Evolutionary conservation across 2,797 vertebrate species (phyloP).

Genomic region (Bovichtus variegatus): DNA sequence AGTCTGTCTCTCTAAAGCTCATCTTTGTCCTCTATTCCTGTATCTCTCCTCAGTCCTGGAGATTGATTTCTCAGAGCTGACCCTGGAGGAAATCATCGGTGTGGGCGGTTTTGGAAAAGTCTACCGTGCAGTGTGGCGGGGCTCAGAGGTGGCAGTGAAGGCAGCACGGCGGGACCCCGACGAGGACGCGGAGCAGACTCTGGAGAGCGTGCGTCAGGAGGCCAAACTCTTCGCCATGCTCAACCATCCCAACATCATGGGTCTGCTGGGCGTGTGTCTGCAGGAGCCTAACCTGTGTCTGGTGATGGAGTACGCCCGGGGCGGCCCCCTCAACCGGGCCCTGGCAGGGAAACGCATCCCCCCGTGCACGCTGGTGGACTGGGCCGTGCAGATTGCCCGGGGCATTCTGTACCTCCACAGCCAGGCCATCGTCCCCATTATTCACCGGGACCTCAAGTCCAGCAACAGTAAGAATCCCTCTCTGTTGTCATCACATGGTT

Average conservation of each 20-base stretch:
- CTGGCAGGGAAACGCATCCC: conserved; percentile 95
- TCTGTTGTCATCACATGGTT: neutral
- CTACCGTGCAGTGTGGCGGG: conserved; percentile 93
- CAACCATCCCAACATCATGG: conserved; percentile 96
- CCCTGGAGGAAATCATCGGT: conserved; percentile 96
- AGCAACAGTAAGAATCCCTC: conserved; percentile 94
- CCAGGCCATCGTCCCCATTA: conserved; percentile 95
- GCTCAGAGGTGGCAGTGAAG: conserved; percentile 95
- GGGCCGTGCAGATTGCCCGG: conserved; percentile 96
- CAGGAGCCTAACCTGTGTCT: conserved; percentile 96
- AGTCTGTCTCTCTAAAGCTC: conserved; percentile 1
- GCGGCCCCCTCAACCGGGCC: conserved; percentile 94
- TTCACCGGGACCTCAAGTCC: conserved; percentile 98
- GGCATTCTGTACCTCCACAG: conserved; percentile 96
- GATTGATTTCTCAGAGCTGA: conserved; percentile 93
- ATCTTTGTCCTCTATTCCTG: neutral
- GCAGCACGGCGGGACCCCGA: conserved; percentile 96
- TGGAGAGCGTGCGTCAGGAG: conserved; percentile 97
- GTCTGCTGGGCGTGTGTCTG: conserved; percentile 92
- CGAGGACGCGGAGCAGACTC: conserved; percentile 93
- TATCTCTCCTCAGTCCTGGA: conserved; percentile 87
- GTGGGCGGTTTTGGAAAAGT: conserved; percentile 97
- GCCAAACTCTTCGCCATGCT: conserved; percentile 98
- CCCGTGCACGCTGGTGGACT: conserved; percentile 95
- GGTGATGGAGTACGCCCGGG: conserved; percentile 96